Base-by-base conservation (phyloP, 1,140 invertebrate genomes). In the Coenobita brevimanus region DNA sequence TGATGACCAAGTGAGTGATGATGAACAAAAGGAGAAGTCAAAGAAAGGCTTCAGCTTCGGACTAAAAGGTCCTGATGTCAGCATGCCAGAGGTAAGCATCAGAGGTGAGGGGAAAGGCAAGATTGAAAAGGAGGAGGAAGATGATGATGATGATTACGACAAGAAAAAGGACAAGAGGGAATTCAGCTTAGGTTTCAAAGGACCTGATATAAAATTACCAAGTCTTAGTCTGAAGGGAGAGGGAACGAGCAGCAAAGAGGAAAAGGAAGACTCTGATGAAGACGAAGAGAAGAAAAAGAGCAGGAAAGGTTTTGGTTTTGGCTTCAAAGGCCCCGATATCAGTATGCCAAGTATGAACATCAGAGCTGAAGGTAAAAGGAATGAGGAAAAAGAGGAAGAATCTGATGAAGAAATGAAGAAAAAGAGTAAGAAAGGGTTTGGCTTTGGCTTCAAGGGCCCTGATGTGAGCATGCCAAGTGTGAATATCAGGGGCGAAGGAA, bases 261-360 rank as follows among this genome's bases (percentile, higher is more conserved):
- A 15, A 60, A 30, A 64, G 6, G 78, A 81, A 41, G 21, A 17
- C 30, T 80, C 76, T 36, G 46, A 60, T 36, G 17, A 33, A 15
- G 50, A 80, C 8, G 33, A 57, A 8, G 24, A 30, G 38, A 64
- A 17, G 21, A 15, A 64, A 17, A 57, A 81, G 4, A 33, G 17
- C 10, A 33, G 15, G 3, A 81, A n/a, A 43, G 27, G 33, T 41
- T 24, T 54, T 21, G 24, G 30, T 15, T 30, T 81, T 10, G 54
- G 38, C 38, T 81, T 81, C 17, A 64, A 60, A n/a, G 78, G 57
- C 10, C 78, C 57, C 41, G 78, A 81, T 71, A 21, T 71, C 3
- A 38, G 24, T 27, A 38, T 24, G 36, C 36, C 27, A 15, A 71
- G 27, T 15, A 4, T 27, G n/a, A 71, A 33, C 36, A 71, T 38